Conservation (phyloP, 1,140 invertebrate species). For the Drosophila pectinifera region DNA sequence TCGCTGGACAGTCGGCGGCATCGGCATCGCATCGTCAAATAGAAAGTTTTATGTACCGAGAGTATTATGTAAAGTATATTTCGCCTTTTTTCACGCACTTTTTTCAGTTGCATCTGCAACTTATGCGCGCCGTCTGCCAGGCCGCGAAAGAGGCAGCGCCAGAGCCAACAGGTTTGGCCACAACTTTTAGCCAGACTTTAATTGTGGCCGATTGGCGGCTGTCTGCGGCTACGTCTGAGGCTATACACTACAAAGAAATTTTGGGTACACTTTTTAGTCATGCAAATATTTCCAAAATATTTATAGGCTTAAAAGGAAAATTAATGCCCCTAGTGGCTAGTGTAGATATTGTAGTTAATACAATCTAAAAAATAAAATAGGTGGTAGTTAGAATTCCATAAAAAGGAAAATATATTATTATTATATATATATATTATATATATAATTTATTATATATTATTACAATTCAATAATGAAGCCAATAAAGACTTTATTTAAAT, state of each 20-base stretch:
- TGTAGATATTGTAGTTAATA: too few species aligned
- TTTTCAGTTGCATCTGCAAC: constrained; percentile 55
- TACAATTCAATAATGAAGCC: too few species aligned
- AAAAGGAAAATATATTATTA: too few species aligned
- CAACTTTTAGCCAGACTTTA: constrained; percentile 55
- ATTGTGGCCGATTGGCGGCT: constrained; percentile 51
- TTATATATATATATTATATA: too few species aligned
- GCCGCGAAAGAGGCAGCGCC: constrained; percentile 38
- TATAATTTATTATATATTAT: too few species aligned
- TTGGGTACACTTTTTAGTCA: background rate
- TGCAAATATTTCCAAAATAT: too few species aligned
- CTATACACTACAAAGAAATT: constrained; percentile 10
- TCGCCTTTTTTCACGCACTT: constrained; percentile 40
- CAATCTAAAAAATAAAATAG: too few species aligned
- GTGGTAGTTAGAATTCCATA: too few species aligned
- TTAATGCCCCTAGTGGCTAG: too few species aligned
- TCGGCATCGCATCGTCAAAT: constrained; percentile 57
- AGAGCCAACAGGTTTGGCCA: constrained; percentile 63
- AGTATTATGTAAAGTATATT: constrained; percentile 67
- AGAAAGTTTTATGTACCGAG: constrained; percentile 56
- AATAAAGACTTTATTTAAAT: too few species aligned
- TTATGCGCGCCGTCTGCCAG: constrained; percentile 39
- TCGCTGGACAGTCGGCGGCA: constrained; percentile 32
- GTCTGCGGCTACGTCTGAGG: constrained; percentile 32
- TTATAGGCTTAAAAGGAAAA: too few species aligned